Evolutionary conservation across 2,113 vertebrate species (phyloP).

Genomic region (Passer montanus): DNA sequence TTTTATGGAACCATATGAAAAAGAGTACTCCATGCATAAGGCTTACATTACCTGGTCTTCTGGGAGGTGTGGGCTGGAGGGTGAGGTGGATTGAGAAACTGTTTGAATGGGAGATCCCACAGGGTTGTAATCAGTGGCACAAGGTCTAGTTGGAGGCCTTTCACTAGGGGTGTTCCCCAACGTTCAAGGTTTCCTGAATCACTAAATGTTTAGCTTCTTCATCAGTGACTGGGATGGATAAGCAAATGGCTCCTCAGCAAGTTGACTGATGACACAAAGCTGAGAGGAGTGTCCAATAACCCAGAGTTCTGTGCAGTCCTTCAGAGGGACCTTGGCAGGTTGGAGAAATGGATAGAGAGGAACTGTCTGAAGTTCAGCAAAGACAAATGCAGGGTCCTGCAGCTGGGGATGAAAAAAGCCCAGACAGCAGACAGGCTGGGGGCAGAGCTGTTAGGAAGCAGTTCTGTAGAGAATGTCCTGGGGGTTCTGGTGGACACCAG

Average conservation of each 20-base stretch:
- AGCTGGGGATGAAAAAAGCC: not conserved
- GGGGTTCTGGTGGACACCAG: not conserved
- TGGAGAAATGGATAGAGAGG: not conserved
- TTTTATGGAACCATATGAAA: not conserved
- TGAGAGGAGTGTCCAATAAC: rapidly evolving
- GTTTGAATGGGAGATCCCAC: not conserved
- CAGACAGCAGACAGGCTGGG: not conserved
- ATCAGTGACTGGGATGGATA: not conserved
- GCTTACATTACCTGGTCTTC: not conserved
- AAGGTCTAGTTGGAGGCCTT: not conserved
- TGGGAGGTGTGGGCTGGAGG: not conserved
- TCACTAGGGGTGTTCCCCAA: not conserved
- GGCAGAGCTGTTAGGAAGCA: not conserved
- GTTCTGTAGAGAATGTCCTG: not conserved
- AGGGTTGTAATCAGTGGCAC: not conserved
- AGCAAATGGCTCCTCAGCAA: not conserved
- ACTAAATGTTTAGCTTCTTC: not conserved
- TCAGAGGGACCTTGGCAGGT: not conserved
- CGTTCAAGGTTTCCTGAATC: not conserved
- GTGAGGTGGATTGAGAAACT: not conserved
- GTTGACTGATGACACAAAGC: not conserved
- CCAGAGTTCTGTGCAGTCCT: not conserved
- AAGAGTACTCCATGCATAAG: rapidly evolving
- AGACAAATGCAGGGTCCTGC: not conserved
- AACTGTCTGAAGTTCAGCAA: rapidly evolving